Percentiles rank a stretch among this genome's conserved stretches.
These are phyloP conservation scores for Mionectes olivaceus DNA, from an alignment of 2,797 vertebrate species.

Conservation along the genomic window DNA sequence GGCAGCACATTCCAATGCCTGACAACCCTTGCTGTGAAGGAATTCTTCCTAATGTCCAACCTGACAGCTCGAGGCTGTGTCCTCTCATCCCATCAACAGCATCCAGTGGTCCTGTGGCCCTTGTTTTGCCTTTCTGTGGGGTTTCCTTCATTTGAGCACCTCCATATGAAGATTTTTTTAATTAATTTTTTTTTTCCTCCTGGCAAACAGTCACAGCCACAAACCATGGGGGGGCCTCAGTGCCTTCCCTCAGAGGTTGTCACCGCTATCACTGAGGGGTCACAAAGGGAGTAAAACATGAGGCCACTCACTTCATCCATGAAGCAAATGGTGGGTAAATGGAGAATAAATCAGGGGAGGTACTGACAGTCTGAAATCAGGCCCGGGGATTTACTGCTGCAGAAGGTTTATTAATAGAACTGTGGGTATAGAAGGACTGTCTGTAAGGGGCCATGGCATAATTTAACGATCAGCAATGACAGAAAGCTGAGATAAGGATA, in stretches of 20 bases:
- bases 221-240: background rate
- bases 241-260: background rate
- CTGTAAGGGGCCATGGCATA: conserved; percentile 29
- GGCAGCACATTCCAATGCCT: background rate
- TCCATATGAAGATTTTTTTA: background rate
- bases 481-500: conserved; percentile 52
- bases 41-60: background rate
- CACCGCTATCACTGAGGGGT: background rate
- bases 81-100: accelerated
- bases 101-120: accelerated
- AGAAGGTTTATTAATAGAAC: conserved; percentile 59
- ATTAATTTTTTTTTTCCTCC: background rate
- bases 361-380: conserved; percentile 32
- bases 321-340: conserved; percentile 10
- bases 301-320: background rate
- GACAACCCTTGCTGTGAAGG: background rate
- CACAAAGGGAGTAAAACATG: background rate
- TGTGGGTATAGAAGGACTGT: background rate
- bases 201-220: background rate
- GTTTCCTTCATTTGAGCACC: background rate
- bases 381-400: background rate
- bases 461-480: conserved; percentile 57
- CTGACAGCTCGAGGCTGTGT: accelerated
- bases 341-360: conserved; percentile 54
- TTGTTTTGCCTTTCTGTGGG: background rate